phyloP scores from a whole-genome alignment of 2,888 invertebrate species.

The Caenorhabditis drosophilae region DNA sequence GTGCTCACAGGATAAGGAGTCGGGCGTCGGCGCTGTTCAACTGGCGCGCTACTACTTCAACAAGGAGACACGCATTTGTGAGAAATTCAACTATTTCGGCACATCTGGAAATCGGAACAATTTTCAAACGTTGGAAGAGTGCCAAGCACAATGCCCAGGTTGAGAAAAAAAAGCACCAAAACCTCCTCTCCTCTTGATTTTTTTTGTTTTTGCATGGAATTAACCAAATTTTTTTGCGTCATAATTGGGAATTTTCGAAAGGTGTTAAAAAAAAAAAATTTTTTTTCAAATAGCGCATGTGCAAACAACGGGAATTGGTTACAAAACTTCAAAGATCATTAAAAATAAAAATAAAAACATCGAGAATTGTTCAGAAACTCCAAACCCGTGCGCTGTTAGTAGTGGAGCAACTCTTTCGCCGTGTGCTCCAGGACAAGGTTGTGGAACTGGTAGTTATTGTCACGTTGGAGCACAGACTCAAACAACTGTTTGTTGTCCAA shows the following conservation, averaged over 20 bases:
- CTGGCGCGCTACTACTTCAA: constrained; percentile 63
- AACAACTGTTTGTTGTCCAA: constrained; percentile 69
- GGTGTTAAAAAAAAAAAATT: no score
- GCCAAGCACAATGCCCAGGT: constrained; percentile 66
- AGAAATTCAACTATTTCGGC: constrained; percentile 65
- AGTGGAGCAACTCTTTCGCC: constrained; percentile 43
- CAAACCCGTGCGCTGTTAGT: constrained; percentile 65
- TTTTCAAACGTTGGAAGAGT: constrained; percentile 64
- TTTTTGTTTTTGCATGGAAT: no score
- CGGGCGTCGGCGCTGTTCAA: constrained; percentile 64
- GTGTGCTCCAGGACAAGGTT: constrained; percentile 42
- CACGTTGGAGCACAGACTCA: constrained; percentile 63
- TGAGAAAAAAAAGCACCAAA: no score
- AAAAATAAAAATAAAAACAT: no score
- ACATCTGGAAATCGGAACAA: constrained; percentile 68
- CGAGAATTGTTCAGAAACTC: constrained; percentile 62
- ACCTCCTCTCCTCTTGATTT: no score
- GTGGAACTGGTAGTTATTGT: constrained; percentile 58
- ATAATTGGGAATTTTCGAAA: no score
- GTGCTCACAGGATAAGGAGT: constrained; percentile 61
- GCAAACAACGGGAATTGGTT: no score
- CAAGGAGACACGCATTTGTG: constrained; percentile 57
- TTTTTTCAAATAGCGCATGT: constrained; percentile 9
- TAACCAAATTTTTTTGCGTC: no score
- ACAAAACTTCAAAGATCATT: no score